Base-by-base conservation (phyloP, 2,888 invertebrate genomes). In the Tiphia femorata region DNA sequence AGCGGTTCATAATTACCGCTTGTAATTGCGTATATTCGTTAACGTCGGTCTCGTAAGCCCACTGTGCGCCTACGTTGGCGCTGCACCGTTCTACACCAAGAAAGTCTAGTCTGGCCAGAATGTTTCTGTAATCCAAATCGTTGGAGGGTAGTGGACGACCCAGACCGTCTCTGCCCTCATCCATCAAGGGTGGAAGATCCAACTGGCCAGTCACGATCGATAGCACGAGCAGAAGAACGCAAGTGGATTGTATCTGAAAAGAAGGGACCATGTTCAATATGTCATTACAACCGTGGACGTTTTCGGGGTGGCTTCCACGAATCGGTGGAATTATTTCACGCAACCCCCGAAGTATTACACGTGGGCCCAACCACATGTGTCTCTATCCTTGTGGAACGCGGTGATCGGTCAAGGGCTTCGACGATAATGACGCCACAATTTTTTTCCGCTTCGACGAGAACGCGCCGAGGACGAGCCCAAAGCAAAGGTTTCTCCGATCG, bases 1-100 rank as follows among this genome's bases (percentile, higher is more conserved):
- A 27, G 16, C 46, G 20, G 46, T 51, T 51, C 29, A 38, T 25
- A 33, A 93, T 92, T 83, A 94, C 95, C 81, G 94, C 94, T 75
- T 92, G 91, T 68, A 92, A 85, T 84, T 95, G 94, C 0, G 92
- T 92, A 41, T 87, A 89, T 80, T 93, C 92, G 83, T 93, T 94
- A 30, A 94, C 93, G 77, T 94, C 91, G 3, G 94, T 94, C 84
- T 95, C 94, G 76, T 94, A 95, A 80, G 91, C 91, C 95, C 95
- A 95, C 77, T 95, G 95, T 1, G 93, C 92, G 0, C 89, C 91
- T n/a, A 95, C 94, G 81, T 94, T 94, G 46, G 90, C 90, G 0
- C 92, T 92, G 76, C 94, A 95, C 81, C 93, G 91, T 78, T 91
- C 89, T 0, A 93, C 91, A 7, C 93, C 90, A 74, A 91, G 89